Evolutionary conservation across 2,113 vertebrate genomes (phyloP).

Genomic region (Lynx canadensis): DNA sequence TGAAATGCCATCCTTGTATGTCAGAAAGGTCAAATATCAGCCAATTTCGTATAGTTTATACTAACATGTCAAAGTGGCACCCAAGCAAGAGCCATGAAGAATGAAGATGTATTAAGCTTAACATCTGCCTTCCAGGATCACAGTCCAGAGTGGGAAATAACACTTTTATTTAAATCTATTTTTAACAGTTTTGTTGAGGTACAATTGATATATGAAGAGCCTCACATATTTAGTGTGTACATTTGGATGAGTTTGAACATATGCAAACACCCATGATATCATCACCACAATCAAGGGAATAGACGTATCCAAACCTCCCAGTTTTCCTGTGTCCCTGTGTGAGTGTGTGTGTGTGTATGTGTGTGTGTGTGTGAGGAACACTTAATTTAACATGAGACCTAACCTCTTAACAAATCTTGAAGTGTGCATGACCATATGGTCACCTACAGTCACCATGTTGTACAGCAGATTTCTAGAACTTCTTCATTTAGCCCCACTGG

Average conservation of each 20-base stretch:
- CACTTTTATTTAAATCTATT: slow-evolving; percentile 8
- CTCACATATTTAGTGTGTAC: not conserved
- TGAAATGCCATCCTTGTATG: not conserved
- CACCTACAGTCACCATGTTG: not conserved
- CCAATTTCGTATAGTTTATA: not conserved
- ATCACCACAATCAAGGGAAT: not conserved
- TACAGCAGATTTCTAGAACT: not conserved
- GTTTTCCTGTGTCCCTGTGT: not conserved
- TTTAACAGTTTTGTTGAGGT: not conserved
- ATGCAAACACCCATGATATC: not conserved
- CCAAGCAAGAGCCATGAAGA: not conserved
- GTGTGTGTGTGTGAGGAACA: not conserved
- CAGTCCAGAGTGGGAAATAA: not conserved
- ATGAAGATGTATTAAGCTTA: not conserved
- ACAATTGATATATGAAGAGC: not conserved
- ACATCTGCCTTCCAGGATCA: not conserved
- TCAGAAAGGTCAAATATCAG: not conserved
- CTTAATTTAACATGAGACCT: not conserved
- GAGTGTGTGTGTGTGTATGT: no score
- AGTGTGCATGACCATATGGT: not conserved
- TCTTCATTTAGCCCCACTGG: not conserved
- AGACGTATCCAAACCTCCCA: not conserved
- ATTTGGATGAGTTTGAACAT: not conserved
- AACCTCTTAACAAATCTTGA: not conserved
- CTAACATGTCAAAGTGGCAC: not conserved